Base-by-base conservation (phyloP, 92 coral and sea anemone species). In the Zoanthus sansibaricus region DNA sequence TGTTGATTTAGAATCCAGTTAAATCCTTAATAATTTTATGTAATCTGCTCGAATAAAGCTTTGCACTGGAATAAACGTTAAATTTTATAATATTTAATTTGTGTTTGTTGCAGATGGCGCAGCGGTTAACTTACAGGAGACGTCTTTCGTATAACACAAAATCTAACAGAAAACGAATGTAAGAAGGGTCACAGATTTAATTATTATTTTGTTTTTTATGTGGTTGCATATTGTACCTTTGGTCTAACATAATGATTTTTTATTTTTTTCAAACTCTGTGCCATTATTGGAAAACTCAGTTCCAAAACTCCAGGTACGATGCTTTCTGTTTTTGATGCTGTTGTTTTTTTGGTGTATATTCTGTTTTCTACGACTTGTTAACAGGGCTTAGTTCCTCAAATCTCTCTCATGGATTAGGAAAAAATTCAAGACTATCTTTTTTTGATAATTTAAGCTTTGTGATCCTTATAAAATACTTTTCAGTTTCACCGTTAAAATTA, bases 131-230 rank as follows among this genome's bases (percentile, higher is more conserved):
- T 77, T 96, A 90, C 88, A 93, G 99, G 89, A 94, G 99, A 72
- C 98, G 99, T 72, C 93, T 96, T 48, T 95, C 99, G 55, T 96
- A 96, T 93, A 96, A 96, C 94, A 96, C 99, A 51, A 93, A 92
- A 72, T 96, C 99, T 62, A 96, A 96, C 86, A 86, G 93, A 64
- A 93, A 93, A 85, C 92, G 98, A 92, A 94, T 96, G 99, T 96
- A 91, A 89, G 98, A 79, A 51, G 30, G 17, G 32, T 14, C 4
- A 79, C 20, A 62, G 33, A 6, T 58, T 47, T 46, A 3, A 2
- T 11, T 0, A 37, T 46, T 44, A 11, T 11, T 49, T 44, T 20
- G 42, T 33, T 48, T 31, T 32, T 4, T 37, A 86, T 14, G 12
- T 25, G 42, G 49, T 33, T 71, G 49, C 15, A 37, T 70, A 33